Percentiles rank a stretch among this genome's conserved stretches.
Conservation (phyloP, 2,797 vertebrate species). For the Hippocampus kuda region DNA sequence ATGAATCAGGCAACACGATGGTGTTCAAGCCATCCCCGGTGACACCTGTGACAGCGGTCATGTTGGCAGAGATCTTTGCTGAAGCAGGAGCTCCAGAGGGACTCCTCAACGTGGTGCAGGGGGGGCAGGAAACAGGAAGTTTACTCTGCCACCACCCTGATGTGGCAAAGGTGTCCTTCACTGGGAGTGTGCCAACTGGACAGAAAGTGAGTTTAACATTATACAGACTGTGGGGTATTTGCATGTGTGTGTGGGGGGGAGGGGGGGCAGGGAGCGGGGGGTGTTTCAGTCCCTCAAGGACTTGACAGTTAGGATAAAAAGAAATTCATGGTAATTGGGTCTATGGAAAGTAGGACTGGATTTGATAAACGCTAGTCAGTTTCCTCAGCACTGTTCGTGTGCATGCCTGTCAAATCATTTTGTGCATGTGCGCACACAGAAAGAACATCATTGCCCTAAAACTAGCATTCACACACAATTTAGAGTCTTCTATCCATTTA, state of each 20-base stretch:
- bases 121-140: constrained; percentile 79
- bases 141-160: constrained; percentile 82
- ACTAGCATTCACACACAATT: too few species aligned
- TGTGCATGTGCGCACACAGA: too few species aligned
- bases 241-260: neutral
- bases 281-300: neutral
- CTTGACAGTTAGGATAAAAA: neutral
- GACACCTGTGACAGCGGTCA: constrained; percentile 78
- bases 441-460: too few species aligned
- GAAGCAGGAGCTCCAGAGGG: constrained; percentile 81
- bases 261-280: too few species aligned
- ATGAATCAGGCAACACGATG: constrained; percentile 83
- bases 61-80: constrained; percentile 83
- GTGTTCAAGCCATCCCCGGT: constrained; percentile 93
- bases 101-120: constrained; percentile 89
- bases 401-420: too few species aligned
- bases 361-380: neutral
- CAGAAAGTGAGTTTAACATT: constrained; percentile 70
- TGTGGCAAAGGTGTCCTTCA: constrained; percentile 93
- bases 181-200: constrained; percentile 89
- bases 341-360: neutral
- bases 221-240: neutral
- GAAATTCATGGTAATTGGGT: neutral
- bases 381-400: neutral
- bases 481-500: too few species aligned